phyloP scores from a whole-genome alignment of 2,797 vertebrate genomes.

The Artibeus lituratus region DNA sequence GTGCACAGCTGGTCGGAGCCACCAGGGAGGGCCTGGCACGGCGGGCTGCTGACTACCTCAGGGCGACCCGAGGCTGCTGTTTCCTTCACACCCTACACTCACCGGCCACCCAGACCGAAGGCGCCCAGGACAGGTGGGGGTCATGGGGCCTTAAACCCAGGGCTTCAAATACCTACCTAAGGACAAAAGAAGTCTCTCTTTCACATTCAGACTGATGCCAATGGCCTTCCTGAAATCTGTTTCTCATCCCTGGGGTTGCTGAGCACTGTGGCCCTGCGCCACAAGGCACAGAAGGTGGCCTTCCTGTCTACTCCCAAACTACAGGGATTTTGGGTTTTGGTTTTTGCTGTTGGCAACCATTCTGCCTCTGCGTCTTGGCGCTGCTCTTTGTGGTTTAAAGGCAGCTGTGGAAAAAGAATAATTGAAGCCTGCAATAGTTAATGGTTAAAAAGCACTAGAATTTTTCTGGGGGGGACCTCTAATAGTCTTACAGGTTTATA shows the following conservation, averaged over 20 bases:
- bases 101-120: neutral
- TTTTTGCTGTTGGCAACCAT: neutral
- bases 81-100: neutral
- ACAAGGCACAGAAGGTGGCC: neutral
- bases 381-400: conserved; percentile 25
- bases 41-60: neutral
- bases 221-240: neutral
- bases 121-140: neutral
- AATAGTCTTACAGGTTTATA: neutral
- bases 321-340: neutral
- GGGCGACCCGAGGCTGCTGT: neutral
- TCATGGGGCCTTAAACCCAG: neutral
- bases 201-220: neutral
- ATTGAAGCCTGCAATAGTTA: neutral
- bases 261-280: neutral
- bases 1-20: accelerated
- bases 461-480: neutral
- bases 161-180: neutral
- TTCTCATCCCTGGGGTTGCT: neutral
- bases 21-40: neutral
- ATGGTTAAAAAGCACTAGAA: neutral
- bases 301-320: neutral
- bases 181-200: neutral
- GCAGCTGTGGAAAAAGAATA: neutral
- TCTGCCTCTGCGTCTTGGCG: neutral